Conservation (phyloP, 2,888 invertebrate genomes). For the Euclidia mi region DNA sequence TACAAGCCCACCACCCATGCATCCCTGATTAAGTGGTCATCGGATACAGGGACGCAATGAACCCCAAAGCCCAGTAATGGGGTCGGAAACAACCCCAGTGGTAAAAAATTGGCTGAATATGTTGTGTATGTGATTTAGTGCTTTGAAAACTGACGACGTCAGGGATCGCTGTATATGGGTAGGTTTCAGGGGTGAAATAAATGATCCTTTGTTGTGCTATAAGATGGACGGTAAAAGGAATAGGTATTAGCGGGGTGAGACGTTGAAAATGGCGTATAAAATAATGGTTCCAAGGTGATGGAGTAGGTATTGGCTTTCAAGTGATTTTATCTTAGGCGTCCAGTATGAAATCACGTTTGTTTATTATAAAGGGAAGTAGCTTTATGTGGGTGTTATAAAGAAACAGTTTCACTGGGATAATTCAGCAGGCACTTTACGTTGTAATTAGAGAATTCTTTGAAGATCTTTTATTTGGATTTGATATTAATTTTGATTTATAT, state of each 20-base stretch:
- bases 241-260: neutral
- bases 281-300: too few species aligned
- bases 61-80: slow-evolving; percentile 45
- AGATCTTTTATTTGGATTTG: too few species aligned
- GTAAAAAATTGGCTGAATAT: slow-evolving; percentile 47
- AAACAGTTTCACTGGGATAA: too few species aligned
- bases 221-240: neutral
- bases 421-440: too few species aligned
- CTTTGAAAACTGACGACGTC: slow-evolving; percentile 42
- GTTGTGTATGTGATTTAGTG: slow-evolving; percentile 55
- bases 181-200: neutral
- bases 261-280: neutral
- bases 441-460: too few species aligned
- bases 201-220: neutral
- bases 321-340: too few species aligned
- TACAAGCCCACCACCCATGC: slow-evolving; percentile 16
- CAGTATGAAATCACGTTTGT: too few species aligned
- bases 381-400: too few species aligned
- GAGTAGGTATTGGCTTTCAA: too few species aligned
- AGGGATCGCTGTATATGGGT: slow-evolving; percentile 19
- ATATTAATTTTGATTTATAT: too few species aligned
- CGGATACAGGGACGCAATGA: slow-evolving; percentile 45
- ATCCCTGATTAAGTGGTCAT: slow-evolving; percentile 50
- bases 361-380: too few species aligned
- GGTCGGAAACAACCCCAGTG: slow-evolving; percentile 27